These are phyloP conservation scores for Eurytoma californica DNA, from an alignment of 2,888 invertebrate species.

Conservation along the genomic window DNA sequence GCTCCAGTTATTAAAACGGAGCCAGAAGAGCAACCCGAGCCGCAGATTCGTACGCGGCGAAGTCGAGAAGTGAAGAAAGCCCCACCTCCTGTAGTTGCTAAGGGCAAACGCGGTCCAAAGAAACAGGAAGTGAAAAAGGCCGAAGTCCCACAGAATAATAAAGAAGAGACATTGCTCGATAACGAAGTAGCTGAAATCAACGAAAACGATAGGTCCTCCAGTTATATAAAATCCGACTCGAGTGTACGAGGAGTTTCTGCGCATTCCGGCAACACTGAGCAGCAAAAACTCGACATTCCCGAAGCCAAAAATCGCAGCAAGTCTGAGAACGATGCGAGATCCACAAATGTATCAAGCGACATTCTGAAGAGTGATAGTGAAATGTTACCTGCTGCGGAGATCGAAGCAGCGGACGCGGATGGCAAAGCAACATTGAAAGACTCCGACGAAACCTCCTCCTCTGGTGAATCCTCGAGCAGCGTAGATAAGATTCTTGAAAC, in stretches of 20 bases:
- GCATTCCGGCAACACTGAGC: conserved; percentile 56
- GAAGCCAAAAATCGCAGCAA: conserved; percentile 66
- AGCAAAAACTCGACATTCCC: conserved; percentile 22
- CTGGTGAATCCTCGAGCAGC: conserved; percentile 70
- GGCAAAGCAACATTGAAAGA: conserved; percentile 63
- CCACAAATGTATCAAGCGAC: conserved; percentile 47
- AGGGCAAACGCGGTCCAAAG: conserved; percentile 52
- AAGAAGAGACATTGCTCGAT: conserved; percentile 67
- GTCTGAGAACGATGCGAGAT: conserved; percentile 70
- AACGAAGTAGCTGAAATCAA: conserved; percentile 73
- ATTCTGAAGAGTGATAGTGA: conserved; percentile 21
- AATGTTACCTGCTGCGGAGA: not conserved
- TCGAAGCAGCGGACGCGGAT: conserved; percentile 8
- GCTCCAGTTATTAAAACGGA: conserved; percentile 29
- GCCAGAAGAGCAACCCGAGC: conserved; percentile 44
- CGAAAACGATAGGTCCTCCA: conserved; percentile 66
- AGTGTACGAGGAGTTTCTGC: conserved; percentile 69
- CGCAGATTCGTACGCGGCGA: conserved; percentile 64
- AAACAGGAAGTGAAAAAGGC: conserved; percentile 64
- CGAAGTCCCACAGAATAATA: conserved; percentile 59
- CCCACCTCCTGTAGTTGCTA: conserved; percentile 1
- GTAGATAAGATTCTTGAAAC: conserved; percentile 73
- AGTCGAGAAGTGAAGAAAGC: conserved; percentile 67
- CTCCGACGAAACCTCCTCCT: conserved; percentile 70
- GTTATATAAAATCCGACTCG: conserved; percentile 59